A percentile compares a stretch with the other conserved stretches of the same genome.
Conservation (phyloP, 2,113 vertebrate genomes). For the Eulemur macaco region DNA sequence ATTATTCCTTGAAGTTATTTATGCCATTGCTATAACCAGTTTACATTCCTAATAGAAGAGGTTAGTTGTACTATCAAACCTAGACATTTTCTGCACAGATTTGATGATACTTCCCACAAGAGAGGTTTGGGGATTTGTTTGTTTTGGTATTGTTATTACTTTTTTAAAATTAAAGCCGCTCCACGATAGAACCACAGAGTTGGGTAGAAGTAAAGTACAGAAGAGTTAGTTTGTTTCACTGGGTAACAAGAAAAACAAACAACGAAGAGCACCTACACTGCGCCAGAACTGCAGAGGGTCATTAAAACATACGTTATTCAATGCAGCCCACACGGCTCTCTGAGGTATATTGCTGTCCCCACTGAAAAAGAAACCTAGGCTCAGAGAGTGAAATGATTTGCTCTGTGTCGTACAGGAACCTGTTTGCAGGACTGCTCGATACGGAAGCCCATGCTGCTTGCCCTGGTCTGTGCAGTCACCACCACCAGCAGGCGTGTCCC, state of each 20-base stretch:
- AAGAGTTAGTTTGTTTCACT: background rate
- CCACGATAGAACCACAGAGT: background rate
- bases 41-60: background rate
- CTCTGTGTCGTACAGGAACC: background rate
- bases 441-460: accelerated
- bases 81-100: background rate
- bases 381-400: background rate
- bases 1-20: background rate
- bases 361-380: background rate
- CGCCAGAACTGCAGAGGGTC: background rate
- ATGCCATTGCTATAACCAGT: background rate
- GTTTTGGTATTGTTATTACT: background rate
- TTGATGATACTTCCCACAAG: background rate
- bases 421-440: no score
- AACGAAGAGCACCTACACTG: background rate
- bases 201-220: background rate
- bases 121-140: background rate
- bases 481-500: accelerated
- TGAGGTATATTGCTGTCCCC: background rate
- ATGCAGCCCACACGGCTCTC: background rate
- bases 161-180: background rate
- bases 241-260: background rate
- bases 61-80: background rate
- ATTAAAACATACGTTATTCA: background rate
- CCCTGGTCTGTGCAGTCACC: background rate